Evolutionary conservation across 2,797 vertebrate genomes (phyloP), one percentile per base, ranked within the genome.

Genomic region (Mormyrus proboscirostris): DNA sequence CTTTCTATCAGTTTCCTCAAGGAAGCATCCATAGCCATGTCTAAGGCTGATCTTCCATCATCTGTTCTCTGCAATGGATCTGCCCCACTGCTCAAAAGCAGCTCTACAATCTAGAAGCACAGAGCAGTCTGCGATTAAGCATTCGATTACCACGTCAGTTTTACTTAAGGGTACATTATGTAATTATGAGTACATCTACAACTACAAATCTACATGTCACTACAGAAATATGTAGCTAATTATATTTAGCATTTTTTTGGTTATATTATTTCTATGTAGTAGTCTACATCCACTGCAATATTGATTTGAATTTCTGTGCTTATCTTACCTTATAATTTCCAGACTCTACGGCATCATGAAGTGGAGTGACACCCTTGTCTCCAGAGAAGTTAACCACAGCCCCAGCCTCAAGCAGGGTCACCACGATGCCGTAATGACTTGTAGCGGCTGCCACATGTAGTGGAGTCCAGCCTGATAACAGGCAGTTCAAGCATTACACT

Each of bases 401-500:
- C 92, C 96, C 96, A 82, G 95, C 95, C 94, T 95, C 92, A 89
- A 97, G 86, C 44, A 97, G 94, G 44, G 92, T 93, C 90, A 90
- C 92, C 89, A 92, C 94, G 93, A 92, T 92, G 2, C 0, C 7
- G 88, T 93, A 95, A 91, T 89, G 92, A 29, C 94, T 95, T 89
- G 90, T 89, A 14, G 92, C 1, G 76, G 95, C 95, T 87, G 95
- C 95, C 92, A 92, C 93, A 89, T 97, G 96, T 82, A 97, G 93
- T 7, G 96, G 94, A 84, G 96, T 96, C 96, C 95, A 96, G 76
- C 96, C 96, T 97, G 88, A 10, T 12, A 90, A 25, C 47, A 33
- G 5, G 62, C 10, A 83, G 49, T 65, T 38, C 6, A 25, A 49
- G 7, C 33, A 76, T 57, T 38, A 47, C 50, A 73, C 3, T 69